A percentile compares a stretch with the other conserved stretches of the same genome.
Evolutionary conservation across 2,113 vertebrate species (phyloP).

Genomic region (Balaeniceps rex): DNA sequence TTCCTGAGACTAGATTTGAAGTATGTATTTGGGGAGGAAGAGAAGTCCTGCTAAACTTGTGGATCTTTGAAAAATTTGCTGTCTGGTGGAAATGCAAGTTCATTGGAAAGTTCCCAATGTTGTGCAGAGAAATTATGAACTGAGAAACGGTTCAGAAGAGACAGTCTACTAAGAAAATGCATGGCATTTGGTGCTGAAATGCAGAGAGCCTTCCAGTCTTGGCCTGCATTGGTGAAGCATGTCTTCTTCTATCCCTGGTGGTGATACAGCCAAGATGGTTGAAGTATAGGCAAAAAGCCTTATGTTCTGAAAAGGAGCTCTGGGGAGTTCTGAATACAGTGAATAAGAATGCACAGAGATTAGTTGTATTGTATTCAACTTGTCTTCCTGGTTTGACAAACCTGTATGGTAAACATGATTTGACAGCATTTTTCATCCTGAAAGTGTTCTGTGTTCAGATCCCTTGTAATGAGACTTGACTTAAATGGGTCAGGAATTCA

Average conservation of each 20-base stretch:
- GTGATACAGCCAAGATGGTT: background rate
- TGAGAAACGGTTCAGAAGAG: background rate
- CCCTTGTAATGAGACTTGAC: constrained; percentile 28
- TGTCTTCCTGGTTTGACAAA: background rate
- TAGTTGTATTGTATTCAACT: background rate
- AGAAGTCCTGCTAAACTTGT: background rate
- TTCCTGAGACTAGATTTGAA: background rate
- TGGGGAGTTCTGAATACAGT: background rate
- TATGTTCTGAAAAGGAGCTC: background rate
- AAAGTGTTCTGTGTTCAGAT: background rate
- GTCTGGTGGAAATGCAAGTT: background rate
- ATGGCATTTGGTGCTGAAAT: background rate
- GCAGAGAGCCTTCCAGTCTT: background rate
- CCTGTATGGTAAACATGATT: background rate
- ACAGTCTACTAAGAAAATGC: background rate
- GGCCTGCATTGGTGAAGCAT: background rate
- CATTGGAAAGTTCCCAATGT: background rate
- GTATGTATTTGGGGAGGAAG: rapidly evolving
- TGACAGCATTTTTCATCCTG: constrained; percentile 18
- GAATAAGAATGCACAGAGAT: background rate
- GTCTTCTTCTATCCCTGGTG: background rate
- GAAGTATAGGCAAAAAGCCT: background rate
- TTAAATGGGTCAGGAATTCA: constrained; percentile 47
- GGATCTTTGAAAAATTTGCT: background rate
- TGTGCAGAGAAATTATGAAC: background rate